A percentile compares a stretch with the other conserved stretches of the same genome.
Conservation (phyloP, 2,888 invertebrate genomes). For the Drosophila pegasa region DNA sequence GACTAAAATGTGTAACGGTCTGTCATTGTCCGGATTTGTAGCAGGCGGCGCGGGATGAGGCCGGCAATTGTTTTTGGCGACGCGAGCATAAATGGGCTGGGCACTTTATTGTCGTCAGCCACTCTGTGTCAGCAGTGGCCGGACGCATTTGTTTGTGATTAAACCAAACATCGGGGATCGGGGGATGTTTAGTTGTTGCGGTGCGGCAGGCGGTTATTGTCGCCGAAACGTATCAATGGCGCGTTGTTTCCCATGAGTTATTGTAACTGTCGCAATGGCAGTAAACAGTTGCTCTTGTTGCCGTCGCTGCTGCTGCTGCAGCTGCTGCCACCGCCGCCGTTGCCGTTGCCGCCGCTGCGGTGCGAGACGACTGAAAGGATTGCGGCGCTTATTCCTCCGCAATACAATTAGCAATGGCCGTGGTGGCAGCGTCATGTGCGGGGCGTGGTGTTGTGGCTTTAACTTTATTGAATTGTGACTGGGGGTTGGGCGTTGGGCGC, state of each 20-base stretch:
- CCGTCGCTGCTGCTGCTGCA: conserved; percentile 8
- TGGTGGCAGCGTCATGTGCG: conserved; percentile 26
- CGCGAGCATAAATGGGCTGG: not conserved
- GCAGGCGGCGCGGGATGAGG: not conserved
- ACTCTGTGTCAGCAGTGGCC: conserved; percentile 27
- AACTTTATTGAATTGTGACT: conserved; percentile 54
- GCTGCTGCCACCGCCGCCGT: conserved; percentile 7
- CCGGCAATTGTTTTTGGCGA: not conserved
- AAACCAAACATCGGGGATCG: conserved; percentile 57
- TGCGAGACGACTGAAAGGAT: conserved; percentile 56
- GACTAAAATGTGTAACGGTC: conserved; percentile 68
- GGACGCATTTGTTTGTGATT: conserved; percentile 75
- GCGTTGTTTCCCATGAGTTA: conserved; percentile 28
- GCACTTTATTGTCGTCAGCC: conserved; percentile 34
- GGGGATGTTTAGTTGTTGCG: conserved; percentile 66
- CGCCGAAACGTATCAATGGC: conserved; percentile 43
- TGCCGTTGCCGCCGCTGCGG: conserved; percentile 24
- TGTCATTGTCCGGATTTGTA: conserved; percentile 58
- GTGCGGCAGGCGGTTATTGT: conserved; percentile 41
- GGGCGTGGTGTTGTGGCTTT: conserved; percentile 48
- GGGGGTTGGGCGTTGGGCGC: not conserved
- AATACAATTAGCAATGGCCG: conserved; percentile 67
- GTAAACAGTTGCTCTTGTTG: conserved; percentile 23
- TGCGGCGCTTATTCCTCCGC: conserved; percentile 56
- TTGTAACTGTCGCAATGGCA: conserved; percentile 3